These are phyloP conservation scores for Chionoecetes opilio DNA, from an alignment of 1,140 invertebrate genomes.

Conservation along the genomic window DNA sequence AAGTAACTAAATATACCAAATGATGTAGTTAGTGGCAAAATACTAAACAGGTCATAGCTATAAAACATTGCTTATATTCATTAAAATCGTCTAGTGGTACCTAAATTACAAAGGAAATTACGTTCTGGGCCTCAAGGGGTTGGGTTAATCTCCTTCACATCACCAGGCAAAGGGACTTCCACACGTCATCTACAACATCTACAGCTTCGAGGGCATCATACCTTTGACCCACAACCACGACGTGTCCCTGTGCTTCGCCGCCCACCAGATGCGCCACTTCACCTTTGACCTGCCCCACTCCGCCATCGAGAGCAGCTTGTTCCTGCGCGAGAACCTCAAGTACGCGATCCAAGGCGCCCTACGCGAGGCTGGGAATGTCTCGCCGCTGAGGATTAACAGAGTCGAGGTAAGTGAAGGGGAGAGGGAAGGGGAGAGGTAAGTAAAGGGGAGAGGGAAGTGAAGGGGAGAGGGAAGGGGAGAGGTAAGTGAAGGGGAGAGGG, in stretches of 20 bases:
- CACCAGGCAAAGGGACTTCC: constrained; percentile 17
- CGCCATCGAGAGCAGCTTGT: neutral
- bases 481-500: neutral
- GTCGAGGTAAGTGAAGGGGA: constrained; percentile 41
- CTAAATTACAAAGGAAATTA: too few relatives aligned
- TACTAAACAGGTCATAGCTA: too few relatives aligned
- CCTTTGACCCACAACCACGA: constrained; percentile 61
- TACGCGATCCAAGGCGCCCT: constrained; percentile 42
- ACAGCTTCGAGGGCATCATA: constrained; percentile 49
- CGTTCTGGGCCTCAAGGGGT: too few relatives aligned
- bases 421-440: neutral
- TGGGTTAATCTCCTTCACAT: too few relatives aligned
- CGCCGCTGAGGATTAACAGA: constrained; percentile 65
- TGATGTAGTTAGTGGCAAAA: too few relatives aligned
- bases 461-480: neutral
- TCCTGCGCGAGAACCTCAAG: constrained; percentile 58
- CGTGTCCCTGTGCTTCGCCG: constrained; percentile 53
- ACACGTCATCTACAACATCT: constrained; percentile 59
- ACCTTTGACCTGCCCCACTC: constrained; percentile 49
- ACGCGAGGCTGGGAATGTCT: neutral
- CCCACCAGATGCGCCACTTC: constrained; percentile 63
- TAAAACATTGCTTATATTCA: too few relatives aligned
- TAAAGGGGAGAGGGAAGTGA: too few relatives aligned
- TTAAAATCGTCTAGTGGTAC: too few relatives aligned
- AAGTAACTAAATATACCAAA: too few relatives aligned